These are phyloP conservation scores for Scophthalmus maximus DNA, from an alignment of 2,113 vertebrate genomes.

Conservation along the genomic window DNA sequence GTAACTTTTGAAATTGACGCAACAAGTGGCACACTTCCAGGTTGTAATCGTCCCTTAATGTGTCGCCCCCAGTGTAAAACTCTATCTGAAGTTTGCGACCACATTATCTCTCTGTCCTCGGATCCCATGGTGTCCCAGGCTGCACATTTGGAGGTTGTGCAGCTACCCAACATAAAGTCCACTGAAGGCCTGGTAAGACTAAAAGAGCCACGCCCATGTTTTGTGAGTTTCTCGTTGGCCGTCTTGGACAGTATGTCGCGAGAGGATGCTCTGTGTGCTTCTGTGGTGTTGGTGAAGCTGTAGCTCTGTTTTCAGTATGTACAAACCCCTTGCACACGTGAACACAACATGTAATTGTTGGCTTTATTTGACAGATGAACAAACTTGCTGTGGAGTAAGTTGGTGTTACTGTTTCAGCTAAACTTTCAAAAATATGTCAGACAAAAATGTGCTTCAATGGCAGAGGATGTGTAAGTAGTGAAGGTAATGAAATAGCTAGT, in stretches of 20 bases:
- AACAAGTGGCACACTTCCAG: background rate
- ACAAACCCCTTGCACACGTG: no score
- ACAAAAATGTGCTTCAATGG: background rate
- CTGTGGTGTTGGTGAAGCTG: background rate
- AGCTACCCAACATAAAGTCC: slow-evolving; percentile 92
- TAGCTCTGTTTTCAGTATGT: no score
- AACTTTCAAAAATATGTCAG: background rate
- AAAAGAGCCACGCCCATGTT: background rate
- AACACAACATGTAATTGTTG: no score
- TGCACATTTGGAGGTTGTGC: slow-evolving; percentile 93
- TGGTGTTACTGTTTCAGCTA: background rate
- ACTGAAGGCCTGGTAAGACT: slow-evolving; percentile 94
- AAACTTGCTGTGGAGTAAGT: background rate
- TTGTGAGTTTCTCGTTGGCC: background rate
- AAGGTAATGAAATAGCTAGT: no score
- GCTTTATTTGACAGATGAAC: no score
- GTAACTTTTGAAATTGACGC: background rate
- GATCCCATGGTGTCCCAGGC: slow-evolving; percentile 96
- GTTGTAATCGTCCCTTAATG: background rate
- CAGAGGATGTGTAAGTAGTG: background rate
- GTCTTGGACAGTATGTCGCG: background rate
- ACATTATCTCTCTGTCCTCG: slow-evolving; percentile 90
- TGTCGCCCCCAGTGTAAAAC: slow-evolving; percentile 88
- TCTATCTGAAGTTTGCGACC: slow-evolving; percentile 96
- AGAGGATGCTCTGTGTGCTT: background rate